Percentiles rank a stretch among this genome's conserved stretches.
These are phyloP conservation scores for Patella vulgata DNA, from an alignment of 1,140 invertebrate species.

Conservation along the genomic window DNA sequence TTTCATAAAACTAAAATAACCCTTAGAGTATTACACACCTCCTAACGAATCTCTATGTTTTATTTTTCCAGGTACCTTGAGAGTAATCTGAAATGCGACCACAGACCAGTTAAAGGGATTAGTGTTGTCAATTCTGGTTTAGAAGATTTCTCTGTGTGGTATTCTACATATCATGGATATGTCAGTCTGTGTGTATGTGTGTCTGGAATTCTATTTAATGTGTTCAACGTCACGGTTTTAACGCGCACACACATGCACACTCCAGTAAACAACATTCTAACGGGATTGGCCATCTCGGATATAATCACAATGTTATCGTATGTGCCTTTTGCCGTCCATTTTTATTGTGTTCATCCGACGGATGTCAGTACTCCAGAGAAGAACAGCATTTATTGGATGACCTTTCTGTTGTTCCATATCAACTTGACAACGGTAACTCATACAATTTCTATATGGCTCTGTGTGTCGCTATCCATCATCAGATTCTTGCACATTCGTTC, in stretches of 20 bases:
- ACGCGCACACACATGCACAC: slow-evolving; percentile 85
- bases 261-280: slow-evolving; percentile 87
- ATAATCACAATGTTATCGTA: slow-evolving; percentile 90
- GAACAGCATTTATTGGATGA: slow-evolving; percentile 56
- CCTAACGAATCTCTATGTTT: no score
- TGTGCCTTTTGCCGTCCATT: slow-evolving; percentile 82
- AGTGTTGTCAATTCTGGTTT: slow-evolving; percentile 39
- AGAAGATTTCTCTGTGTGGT: slow-evolving; percentile 54
- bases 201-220: slow-evolving; percentile 88
- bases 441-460: slow-evolving; percentile 93
- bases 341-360: slow-evolving; percentile 51
- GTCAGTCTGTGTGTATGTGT: slow-evolving; percentile 80
- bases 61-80: slow-evolving; percentile 38
- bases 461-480: slow-evolving; percentile 90
- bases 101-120: no score
- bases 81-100: slow-evolving; percentile 33
- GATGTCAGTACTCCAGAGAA: slow-evolving; percentile 36
- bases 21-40: no score
- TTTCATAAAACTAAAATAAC: no score
- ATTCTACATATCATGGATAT: slow-evolving; percentile 75
- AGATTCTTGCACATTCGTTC: slow-evolving; percentile 84
- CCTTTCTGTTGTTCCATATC: slow-evolving; percentile 60
- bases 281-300: slow-evolving; percentile 85
- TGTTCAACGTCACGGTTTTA: slow-evolving; percentile 88
- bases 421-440: slow-evolving; percentile 85